Base-by-base conservation (phyloP, 2,113 vertebrate genomes). In the Hyperopisus bebe region DNA sequence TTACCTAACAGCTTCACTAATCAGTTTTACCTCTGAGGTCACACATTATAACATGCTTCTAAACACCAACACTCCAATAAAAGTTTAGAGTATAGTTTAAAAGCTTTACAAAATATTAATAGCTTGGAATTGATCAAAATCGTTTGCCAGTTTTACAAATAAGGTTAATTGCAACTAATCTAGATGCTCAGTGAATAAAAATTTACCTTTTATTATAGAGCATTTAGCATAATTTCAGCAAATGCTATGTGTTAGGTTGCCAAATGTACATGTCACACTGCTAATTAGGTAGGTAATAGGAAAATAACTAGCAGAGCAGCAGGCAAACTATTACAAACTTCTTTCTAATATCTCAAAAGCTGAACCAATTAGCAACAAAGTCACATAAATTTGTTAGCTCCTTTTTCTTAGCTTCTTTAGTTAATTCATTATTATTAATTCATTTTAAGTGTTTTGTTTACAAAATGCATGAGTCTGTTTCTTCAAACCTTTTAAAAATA, bases 1-100 rank as follows among this genome's bases (percentile, higher is more conserved):
- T 89, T 89, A 46, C 88, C 19, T 77, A 51, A 85, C 35, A 39
- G 39, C 35, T n/a, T 89, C 21, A 44, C 80, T 85, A 89, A 84
- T 85, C 48, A 89, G 39, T 35, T 13, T 35, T 58, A 89, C 31
- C 27, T 27, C n/a, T 39, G 31, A 89, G 21, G 77, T 74, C 89
- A 84, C 5, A 31, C 31, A 89, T 17, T 62, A 31, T 55, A 8
- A 17, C 44, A 42, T 50, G 19, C 42, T 50, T 50, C 31, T 51
- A 17, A 62, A 70, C 46, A 77, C n/a, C n/a, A 42, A 47, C 17
- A 58, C 42, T 70, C 27, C 27, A 77, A 53, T 86, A 53, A 27
- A 86, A 86, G 47, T 70, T 17, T 27, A 74, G 6, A 66, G n/a
- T 31, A 70, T 1, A 44, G 7, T 44, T 46, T 88, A 46, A n/a